These are phyloP conservation scores for Oreocharis arfaki DNA, from an alignment of 2,113 vertebrate species.

Conservation along the genomic window DNA sequence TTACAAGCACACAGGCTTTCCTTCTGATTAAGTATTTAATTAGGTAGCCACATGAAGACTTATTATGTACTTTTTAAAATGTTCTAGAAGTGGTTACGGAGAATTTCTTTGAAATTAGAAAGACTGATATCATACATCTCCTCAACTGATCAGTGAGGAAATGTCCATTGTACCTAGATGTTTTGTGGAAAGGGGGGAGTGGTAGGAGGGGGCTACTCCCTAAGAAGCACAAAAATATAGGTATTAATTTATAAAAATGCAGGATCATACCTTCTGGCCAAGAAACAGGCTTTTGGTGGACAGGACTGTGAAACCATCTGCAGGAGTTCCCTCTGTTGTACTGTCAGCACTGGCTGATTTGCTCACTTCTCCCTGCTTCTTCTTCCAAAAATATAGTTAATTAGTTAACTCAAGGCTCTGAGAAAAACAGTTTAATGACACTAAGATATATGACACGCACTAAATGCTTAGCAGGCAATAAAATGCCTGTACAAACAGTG, in stretches of 20 bases:
- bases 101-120: neutral
- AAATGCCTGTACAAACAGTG: neutral
- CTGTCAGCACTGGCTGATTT: slow-evolving; percentile 94
- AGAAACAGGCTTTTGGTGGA: slow-evolving; percentile 98
- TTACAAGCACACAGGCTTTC: slow-evolving; percentile 23
- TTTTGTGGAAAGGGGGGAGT: neutral
- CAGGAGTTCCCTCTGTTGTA: slow-evolving; percentile 89
- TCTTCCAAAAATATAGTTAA: slow-evolving; percentile 63
- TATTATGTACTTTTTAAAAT: neutral
- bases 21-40: neutral
- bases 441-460: neutral
- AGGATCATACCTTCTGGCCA: slow-evolving; percentile 91
- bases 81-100: neutral
- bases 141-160: neutral
- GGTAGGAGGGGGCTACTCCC: neutral
- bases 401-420: slow-evolving; percentile 22
- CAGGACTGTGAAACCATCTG: slow-evolving; percentile 92
- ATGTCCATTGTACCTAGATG: neutral
- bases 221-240: neutral
- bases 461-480: neutral
- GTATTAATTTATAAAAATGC: neutral
- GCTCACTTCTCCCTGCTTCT: slow-evolving; percentile 92
- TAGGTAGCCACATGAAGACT: neutral
- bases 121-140: neutral
- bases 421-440: neutral